phyloP scores from a whole-genome alignment of 2,888 invertebrate species.

The Drosophila testacea region DNA sequence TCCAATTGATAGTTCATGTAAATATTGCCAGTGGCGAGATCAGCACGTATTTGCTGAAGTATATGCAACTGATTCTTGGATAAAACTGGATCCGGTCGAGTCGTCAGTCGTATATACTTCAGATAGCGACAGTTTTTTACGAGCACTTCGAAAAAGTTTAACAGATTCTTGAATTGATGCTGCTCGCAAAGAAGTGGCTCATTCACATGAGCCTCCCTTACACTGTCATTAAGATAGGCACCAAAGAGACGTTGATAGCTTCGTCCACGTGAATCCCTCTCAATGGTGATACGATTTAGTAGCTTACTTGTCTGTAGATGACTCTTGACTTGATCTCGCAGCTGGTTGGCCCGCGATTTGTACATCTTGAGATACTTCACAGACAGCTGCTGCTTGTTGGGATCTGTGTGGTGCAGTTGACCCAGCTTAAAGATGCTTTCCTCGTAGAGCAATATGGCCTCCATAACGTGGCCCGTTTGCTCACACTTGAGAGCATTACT shows the following conservation, averaged over 20 bases:
- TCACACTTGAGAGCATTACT: conserved; percentile 64
- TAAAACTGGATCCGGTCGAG: conserved; percentile 86
- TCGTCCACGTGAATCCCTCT: conserved; percentile 90
- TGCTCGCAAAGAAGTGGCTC: conserved; percentile 93
- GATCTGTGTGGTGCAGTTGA: conserved; percentile 86
- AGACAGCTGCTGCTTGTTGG: conserved; percentile 74
- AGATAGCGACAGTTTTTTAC: conserved; percentile 89
- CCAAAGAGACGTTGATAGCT: conserved; percentile 92
- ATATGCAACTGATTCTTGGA: conserved; percentile 87
- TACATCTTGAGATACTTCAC: conserved; percentile 88
- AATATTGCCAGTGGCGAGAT: conserved; percentile 88
- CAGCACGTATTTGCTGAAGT: conserved; percentile 87
- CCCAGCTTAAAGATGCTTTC: conserved; percentile 65
- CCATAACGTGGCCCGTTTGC: conserved; percentile 69
- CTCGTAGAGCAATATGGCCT: conserved; percentile 69
- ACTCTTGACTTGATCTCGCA: conserved; percentile 89
- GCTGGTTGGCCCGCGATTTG: conserved; percentile 91
- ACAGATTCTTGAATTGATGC: conserved; percentile 94
- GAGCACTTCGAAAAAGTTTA: conserved; percentile 92
- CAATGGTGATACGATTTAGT: conserved; percentile 90
- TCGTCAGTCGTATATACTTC: conserved; percentile 87
- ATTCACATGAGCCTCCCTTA: conserved; percentile 90
- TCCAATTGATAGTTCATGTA: conserved; percentile 88
- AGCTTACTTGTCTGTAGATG: conserved; percentile 90
- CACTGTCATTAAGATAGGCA: conserved; percentile 90